Evolutionary conservation across 2,888 invertebrate genomes (phyloP).

Genomic region (Hanleya hanleyi): DNA sequence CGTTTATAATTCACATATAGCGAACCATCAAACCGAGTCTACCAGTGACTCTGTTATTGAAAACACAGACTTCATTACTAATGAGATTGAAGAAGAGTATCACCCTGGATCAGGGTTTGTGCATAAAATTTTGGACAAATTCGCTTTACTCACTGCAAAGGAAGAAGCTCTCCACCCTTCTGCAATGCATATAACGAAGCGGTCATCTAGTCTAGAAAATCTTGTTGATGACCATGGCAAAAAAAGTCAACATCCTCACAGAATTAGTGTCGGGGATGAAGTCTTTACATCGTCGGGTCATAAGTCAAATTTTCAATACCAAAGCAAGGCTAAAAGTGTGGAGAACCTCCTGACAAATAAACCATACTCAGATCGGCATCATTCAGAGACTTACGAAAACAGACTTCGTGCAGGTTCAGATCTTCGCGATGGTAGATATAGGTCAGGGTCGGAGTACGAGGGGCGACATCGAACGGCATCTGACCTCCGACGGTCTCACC

Average conservation of each 20-base stretch:
- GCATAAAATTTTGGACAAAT: constrained; percentile 62
- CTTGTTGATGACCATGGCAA: constrained; percentile 33
- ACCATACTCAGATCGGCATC: neutral
- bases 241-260: neutral
- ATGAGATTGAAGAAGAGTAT: too few species aligned
- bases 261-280: neutral
- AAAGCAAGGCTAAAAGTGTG: constrained; percentile 13
- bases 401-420: neutral
- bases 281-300: neutral
- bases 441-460: neutral
- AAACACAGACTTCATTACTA: too few species aligned
- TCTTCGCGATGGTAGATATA: neutral
- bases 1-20: too few species aligned
- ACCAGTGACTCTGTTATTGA: too few species aligned
- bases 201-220: constrained; percentile 59
- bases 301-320: neutral
- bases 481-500: neutral
- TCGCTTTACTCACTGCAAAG: constrained; percentile 34
- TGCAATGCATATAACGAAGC: constrained; percentile 31
- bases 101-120: constrained; percentile 69
- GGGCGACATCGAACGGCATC: neutral
- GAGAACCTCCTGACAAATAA: constrained; percentile 10
- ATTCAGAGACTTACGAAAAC: neutral
- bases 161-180: constrained; percentile 23
- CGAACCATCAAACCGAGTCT: too few species aligned